phyloP scores from a whole-genome alignment of 2,888 invertebrate species.

The Anagyrus pseudococci region DNA sequence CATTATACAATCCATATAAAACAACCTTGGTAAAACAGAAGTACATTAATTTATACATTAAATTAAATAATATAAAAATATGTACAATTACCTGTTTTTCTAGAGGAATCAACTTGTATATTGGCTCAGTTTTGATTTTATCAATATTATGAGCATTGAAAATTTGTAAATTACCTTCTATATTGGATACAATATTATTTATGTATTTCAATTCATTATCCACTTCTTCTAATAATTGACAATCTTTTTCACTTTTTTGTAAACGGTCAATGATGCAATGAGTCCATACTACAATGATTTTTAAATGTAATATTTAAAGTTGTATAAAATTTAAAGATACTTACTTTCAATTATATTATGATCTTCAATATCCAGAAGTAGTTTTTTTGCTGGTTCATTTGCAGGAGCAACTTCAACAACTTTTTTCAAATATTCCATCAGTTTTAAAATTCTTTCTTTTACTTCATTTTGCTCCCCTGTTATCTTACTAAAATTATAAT shows the following conservation, averaged over 20 bases:
- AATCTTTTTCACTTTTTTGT: slow-evolving; percentile 1
- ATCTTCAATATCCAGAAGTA: slow-evolving; percentile 46
- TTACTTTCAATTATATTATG: slow-evolving; percentile 48
- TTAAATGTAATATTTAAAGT: not conserved
- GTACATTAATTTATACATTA: not conserved
- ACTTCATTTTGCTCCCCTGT: slow-evolving; percentile 35
- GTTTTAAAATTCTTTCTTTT: slow-evolving; percentile 46
- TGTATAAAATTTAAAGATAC: too few species aligned
- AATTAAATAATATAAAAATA: slow-evolving; percentile 2
- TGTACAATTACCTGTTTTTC: slow-evolving; percentile 47
- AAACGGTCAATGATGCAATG: not conserved
- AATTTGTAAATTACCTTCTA: slow-evolving; percentile 42
- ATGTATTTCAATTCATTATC: slow-evolving; percentile 42
- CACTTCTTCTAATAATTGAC: slow-evolving; percentile 40
- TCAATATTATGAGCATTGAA: slow-evolving; percentile 47
- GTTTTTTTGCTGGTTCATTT: slow-evolving; percentile 43
- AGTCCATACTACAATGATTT: not conserved
- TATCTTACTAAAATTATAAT: slow-evolving; percentile 46
- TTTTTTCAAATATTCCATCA: slow-evolving; percentile 41
- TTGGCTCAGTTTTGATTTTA: slow-evolving; percentile 41
- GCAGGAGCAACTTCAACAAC: slow-evolving; percentile 44
- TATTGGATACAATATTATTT: slow-evolving; percentile 43
- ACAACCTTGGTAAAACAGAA: slow-evolving; percentile 44
- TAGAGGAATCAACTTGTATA: slow-evolving; percentile 47
- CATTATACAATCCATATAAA: slow-evolving; percentile 45